A percentile compares a stretch with the other conserved stretches of the same genome.
These are phyloP conservation scores for Argyrosomus regius DNA, from an alignment of 2,797 vertebrate genomes.

Conservation along the genomic window DNA sequence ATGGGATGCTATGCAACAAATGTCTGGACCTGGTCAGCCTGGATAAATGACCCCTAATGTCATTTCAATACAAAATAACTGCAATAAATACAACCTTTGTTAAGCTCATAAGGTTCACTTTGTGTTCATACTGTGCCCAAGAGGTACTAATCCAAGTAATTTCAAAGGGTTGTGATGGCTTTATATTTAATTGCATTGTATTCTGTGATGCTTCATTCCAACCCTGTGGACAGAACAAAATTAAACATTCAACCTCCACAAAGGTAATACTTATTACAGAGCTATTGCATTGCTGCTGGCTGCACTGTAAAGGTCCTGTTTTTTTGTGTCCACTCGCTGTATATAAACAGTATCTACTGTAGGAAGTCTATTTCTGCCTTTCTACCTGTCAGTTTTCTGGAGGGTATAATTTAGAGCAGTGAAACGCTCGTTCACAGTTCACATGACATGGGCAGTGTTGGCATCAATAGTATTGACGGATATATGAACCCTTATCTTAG, in stretches of 20 bases:
- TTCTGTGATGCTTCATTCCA: background rate
- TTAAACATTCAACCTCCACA: background rate
- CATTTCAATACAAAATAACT: background rate
- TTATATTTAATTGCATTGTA: constrained; percentile 4
- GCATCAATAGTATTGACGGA: constrained; percentile 74
- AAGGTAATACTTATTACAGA: constrained; percentile 7
- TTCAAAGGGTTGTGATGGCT: background rate
- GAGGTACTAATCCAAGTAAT: background rate
- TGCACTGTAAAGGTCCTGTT: background rate
- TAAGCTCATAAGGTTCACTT: background rate
- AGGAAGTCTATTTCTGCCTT: constrained; percentile 32
- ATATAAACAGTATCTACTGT: constrained; percentile 31
- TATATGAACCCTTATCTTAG: constrained; percentile 73
- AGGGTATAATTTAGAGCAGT: constrained; percentile 62
- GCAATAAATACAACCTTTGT: background rate
- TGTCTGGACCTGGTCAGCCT: background rate
- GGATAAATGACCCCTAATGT: background rate
- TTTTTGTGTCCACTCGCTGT: constrained; percentile 4
- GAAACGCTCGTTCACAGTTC: constrained; percentile 65
- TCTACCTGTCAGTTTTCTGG: constrained; percentile 53
- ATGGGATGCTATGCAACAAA: background rate
- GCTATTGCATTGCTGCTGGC: background rate
- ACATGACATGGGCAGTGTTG: constrained; percentile 52
- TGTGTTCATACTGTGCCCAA: background rate
- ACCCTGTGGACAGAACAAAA: constrained; percentile 4